Conservation (phyloP, 2,113 vertebrate species). For the Tor tambroides region DNA sequence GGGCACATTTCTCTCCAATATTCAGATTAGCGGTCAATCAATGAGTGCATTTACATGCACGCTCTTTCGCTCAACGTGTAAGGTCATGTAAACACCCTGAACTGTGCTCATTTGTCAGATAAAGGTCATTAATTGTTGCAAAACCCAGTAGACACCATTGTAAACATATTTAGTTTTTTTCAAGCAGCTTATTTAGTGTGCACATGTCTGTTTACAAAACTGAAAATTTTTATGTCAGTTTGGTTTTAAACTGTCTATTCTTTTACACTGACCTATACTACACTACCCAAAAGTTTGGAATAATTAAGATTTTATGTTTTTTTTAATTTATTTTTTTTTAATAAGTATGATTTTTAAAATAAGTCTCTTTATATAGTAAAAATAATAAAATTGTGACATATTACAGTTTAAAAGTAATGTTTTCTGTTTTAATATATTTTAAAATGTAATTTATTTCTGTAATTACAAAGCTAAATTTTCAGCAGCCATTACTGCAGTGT, state of each 20-base stretch:
- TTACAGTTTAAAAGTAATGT: background rate
- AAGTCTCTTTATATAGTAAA: no score
- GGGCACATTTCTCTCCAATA: background rate
- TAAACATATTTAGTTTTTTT: background rate
- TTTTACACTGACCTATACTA: no score
- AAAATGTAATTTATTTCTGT: background rate
- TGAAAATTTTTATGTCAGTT: background rate
- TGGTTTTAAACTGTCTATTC: background rate
- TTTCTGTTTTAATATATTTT: background rate
- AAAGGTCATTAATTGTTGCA: background rate
- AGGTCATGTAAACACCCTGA: conserved; percentile 7
- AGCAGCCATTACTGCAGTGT: background rate
- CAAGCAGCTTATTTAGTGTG: background rate
- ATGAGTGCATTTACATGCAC: background rate
- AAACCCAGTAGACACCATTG: background rate
- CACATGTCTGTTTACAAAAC: background rate
- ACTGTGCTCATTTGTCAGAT: background rate
- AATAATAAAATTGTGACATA: no score
- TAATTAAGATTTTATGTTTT: no score
- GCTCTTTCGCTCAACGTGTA: background rate
- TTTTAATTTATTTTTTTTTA: no score
- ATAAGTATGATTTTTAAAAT: no score
- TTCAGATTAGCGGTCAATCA: background rate
- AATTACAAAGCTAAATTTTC: background rate
- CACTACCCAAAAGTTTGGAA: no score